Percentiles rank a stretch among this genome's conserved stretches.
Conservation (phyloP, 2,113 vertebrate species). For the Sturnira hondurensis region DNA sequence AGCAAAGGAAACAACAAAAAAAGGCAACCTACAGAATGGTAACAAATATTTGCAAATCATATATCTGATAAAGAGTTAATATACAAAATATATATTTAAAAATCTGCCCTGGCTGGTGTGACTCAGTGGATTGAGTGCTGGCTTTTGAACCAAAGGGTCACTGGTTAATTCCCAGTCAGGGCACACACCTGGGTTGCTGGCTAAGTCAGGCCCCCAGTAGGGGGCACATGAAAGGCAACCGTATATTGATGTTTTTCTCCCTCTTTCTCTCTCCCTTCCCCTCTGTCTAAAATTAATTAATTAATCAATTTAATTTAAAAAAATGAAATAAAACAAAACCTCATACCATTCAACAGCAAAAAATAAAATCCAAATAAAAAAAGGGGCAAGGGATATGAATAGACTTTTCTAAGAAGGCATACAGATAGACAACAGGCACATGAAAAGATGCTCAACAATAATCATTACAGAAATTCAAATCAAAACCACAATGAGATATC, state of each 20-base stretch:
- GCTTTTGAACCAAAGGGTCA: no score
- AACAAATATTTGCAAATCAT: background rate
- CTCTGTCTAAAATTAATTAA: no score
- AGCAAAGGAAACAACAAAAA: background rate
- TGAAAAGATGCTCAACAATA: background rate
- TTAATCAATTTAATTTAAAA: no score
- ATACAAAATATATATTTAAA: background rate
- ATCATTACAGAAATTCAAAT: background rate
- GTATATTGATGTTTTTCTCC: no score
- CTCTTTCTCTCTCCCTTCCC: no score
- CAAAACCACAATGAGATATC: background rate
- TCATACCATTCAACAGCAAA: background rate
- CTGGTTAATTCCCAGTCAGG: no score
- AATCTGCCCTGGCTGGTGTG: no score
- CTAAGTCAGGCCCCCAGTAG: no score
- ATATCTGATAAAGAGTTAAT: background rate
- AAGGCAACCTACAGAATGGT: background rate
- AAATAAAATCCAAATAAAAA: background rate
- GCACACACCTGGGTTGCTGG: no score
- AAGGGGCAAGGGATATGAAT: background rate
- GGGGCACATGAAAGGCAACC: no score
- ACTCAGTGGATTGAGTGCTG: no score
- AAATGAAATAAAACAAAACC: no score
- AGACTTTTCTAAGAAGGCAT: background rate
- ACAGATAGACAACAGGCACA: background rate